A percentile compares a stretch with the other conserved stretches of the same genome.
These are phyloP conservation scores for Heliconius cydno DNA, from an alignment of 2,888 invertebrate genomes.

Conservation along the genomic window DNA sequence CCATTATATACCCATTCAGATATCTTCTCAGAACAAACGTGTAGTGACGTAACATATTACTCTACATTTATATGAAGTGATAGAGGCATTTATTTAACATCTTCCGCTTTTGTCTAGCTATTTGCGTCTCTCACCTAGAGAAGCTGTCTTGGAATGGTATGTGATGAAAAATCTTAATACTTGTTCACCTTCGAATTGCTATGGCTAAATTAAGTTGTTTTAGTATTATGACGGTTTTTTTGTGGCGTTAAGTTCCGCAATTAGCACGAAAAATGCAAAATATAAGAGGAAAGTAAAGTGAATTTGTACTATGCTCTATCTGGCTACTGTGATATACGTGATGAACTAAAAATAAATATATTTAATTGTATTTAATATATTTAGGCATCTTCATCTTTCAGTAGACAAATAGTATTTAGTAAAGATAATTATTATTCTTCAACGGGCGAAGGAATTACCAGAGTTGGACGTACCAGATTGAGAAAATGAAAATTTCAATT, in stretches of 20 bases:
- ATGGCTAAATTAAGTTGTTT: neutral
- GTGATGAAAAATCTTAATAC: neutral
- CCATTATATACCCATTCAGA: constrained; percentile 20
- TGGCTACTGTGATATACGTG: too few species aligned
- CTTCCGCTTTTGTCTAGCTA: constrained; percentile 24
- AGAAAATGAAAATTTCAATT: neutral
- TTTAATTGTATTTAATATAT: too few species aligned
- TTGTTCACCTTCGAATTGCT: neutral
- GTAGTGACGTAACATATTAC: constrained; percentile 14
- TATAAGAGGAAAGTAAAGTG: too few species aligned
- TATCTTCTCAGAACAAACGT: constrained; percentile 15
- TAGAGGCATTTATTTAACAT: constrained; percentile 36
- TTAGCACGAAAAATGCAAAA: too few species aligned
- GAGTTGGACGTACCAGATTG: too few species aligned
- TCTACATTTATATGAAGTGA: constrained; percentile 39
- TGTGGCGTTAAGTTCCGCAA: too few species aligned
- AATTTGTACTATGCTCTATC: too few species aligned
- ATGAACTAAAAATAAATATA: too few species aligned
- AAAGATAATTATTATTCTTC: too few species aligned
- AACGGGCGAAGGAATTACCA: too few species aligned
- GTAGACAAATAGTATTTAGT: too few species aligned
- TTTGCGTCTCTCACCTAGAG: constrained; percentile 8
- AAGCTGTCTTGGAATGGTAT: neutral
- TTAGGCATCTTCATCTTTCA: too few species aligned
- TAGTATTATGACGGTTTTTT: neutral